A percentile compares a stretch with the other conserved stretches of the same genome.
phyloP scores from a whole-genome alignment of 2,888 invertebrate species.

The Drosophila emarginata region DNA sequence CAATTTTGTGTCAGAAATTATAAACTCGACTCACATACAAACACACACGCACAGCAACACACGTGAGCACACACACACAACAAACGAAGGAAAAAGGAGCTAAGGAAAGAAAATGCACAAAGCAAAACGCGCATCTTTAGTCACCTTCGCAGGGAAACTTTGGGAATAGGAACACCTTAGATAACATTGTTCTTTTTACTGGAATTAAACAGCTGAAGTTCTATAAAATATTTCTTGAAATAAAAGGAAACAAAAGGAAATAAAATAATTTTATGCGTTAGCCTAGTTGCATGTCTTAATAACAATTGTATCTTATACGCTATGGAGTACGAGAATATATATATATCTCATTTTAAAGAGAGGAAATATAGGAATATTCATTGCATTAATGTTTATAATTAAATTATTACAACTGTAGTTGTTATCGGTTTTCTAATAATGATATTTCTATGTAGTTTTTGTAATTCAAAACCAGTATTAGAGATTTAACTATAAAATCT shows the following conservation, averaged over 20 bases:
- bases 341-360: too few species aligned
- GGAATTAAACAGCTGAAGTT: not conserved
- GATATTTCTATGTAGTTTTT: too few species aligned
- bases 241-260: not conserved
- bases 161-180: not conserved
- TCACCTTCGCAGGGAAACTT: not conserved
- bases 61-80: conserved; percentile 24
- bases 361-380: too few species aligned
- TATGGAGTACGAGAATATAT: too few species aligned
- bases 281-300: too few species aligned
- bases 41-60: conserved; percentile 19
- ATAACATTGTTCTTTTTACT: not conserved
- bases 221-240: not conserved
- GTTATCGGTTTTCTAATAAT: too few species aligned
- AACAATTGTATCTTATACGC: not conserved
- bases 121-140: not conserved
- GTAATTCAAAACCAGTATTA: too few species aligned
- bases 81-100: not conserved
- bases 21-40: conserved; percentile 51
- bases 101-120: not conserved
- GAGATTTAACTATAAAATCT: too few species aligned
- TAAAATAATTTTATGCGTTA: not conserved
- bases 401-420: too few species aligned
- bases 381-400: too few species aligned
- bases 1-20: conserved; percentile 70